Base-by-base conservation (phyloP, 2,113 vertebrate genomes). In the Leuciscus idus region DNA sequence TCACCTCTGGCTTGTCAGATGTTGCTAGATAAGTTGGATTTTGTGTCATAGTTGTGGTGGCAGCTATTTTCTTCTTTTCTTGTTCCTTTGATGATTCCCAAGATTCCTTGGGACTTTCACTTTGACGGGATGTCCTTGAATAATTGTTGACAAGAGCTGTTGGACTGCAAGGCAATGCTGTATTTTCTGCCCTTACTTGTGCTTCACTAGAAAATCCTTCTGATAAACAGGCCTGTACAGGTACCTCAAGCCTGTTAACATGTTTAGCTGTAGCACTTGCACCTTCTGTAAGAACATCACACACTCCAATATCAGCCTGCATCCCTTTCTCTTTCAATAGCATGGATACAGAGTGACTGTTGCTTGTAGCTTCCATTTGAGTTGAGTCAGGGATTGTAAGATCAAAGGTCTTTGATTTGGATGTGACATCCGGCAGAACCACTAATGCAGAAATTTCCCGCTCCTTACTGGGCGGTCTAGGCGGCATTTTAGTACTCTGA, bases 251-350 rank as follows among this genome's bases (percentile, higher is more conserved):
- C 72, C 87, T 93, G 81, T 96, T 96, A 12, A 96, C 91, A 86
- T 95, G 95, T 81, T 94, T 95, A 61, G 15, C 82, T 13, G 90
- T 87, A 77, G 83, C 76, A 57, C 76, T 88, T 85, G 83, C 90
- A 50, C 33, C 87, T 82, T 85, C 87, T 81, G 87, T 91, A 43
- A 91, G 86, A 61, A 84, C 81, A 11, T 94, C 92, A 50, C 92
- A 91, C 12, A 95, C 88, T 84, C 95, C 95, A 77, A 96, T 95
- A 62, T 96, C 95, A 84, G 95, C 95, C 78, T 95, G 95, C 90
- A 94, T 95, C 48, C 94, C 95, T 89, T 96, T 96, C 80, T 95
- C 95, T 87, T 95, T 96, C 73, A 94, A 23, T 62, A 96, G 86
- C 94, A 94, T 95, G 43, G 94, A 95, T 61, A 96, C 94, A 2